Conservation (phyloP, 2,113 vertebrate species). For the Zapus hudsonius region DNA sequence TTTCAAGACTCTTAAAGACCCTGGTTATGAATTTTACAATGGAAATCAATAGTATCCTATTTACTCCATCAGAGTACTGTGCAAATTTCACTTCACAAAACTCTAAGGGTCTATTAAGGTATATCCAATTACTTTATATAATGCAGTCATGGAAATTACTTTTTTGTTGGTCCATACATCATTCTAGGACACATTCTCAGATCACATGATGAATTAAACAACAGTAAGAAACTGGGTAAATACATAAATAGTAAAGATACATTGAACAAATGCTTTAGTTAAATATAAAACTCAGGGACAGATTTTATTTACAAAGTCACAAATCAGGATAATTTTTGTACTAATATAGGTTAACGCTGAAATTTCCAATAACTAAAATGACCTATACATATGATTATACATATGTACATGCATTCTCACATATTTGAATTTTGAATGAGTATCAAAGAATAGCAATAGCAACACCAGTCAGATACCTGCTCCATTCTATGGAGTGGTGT, state of each 20-base stretch:
- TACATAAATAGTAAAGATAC: not conserved
- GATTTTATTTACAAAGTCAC: not conserved
- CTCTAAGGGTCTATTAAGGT: constrained; percentile 19
- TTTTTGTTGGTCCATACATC: not conserved
- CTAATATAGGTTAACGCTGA: not conserved
- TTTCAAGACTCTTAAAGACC: constrained; percentile 63
- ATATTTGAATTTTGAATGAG: not conserved
- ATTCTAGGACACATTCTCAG: constrained; percentile 8
- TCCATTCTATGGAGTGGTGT: not conserved
- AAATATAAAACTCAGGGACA: not conserved
- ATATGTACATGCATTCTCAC: not conserved
- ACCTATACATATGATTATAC: too few relatives aligned
- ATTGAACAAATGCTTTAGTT: not conserved
- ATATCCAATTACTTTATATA: constrained; percentile 41
- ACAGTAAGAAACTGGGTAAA: not conserved
- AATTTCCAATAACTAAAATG: not conserved
- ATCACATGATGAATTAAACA: not conserved
- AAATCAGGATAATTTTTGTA: not conserved
- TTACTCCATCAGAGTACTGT: constrained; percentile 48
- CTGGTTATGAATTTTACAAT: constrained; percentile 68
- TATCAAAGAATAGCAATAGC: not conserved
- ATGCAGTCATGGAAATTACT: not conserved
- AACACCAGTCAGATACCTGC: not conserved
- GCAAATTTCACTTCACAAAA: constrained; percentile 60
- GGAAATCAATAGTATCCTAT: constrained; percentile 68